Base-by-base conservation (phyloP, 2,888 invertebrate species). In the Trachelus stipa region DNA sequence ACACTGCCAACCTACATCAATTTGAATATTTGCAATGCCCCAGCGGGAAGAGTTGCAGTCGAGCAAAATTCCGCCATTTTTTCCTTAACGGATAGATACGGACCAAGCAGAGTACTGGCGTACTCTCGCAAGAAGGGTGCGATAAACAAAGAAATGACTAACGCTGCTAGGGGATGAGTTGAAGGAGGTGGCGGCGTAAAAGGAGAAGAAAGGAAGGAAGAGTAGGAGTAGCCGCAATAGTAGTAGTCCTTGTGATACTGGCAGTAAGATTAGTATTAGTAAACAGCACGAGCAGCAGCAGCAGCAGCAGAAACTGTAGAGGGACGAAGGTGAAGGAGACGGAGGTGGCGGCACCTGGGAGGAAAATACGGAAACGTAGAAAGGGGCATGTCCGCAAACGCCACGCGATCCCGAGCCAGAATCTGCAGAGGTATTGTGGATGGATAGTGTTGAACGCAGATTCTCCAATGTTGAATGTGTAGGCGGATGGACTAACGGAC, bases 311-410 rank as follows among this genome's bases (percentile, higher is more conserved):
- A 56, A 23, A 23, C 23, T 23, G 37, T n/a, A 30, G 30, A 40
- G 56, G 74, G 30, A 15, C 9, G 74, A 68, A 34, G 15, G 35
- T 12, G 33, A 69, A 35, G 78, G 79, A 79, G 80, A 80, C 77
- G 81, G 77, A 76, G 83, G 79, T 81, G 77, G 78, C 76, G 78
- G 77, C 78, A 79, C 78, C 79, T 80, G 79, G 78, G 79, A 80
- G 77, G 76, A 78, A 76, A 78, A 77, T 69, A 77, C 76, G 68
- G 76, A 77, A 77, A 79, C 79, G 84, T 81, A 85, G 84, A 82
- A 84, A 84, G 33, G 73, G 30, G 40, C 73, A 34, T 34, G 35
- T 71, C 71, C 71, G 33, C 33, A 23, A 23, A 73, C 74, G 74
- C 74, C 34, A 73, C 35, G n/a, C n/a, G 74, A 77, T 40, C 76